Percentiles rank a stretch among this genome's conserved stretches.
Conservation (phyloP, 2,113 vertebrate species). For the Corythaeola cristata region DNA sequence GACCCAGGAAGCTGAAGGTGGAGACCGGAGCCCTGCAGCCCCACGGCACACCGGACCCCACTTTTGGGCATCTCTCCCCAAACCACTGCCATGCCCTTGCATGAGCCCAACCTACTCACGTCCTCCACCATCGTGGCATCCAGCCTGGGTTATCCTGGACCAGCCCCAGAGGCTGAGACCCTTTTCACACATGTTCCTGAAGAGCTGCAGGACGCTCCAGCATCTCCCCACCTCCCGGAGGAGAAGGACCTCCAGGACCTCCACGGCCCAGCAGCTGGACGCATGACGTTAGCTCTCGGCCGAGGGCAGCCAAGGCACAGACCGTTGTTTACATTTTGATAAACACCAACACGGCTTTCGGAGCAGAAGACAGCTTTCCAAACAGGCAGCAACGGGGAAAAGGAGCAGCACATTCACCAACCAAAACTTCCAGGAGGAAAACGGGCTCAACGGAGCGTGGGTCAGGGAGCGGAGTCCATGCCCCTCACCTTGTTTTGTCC, state of each 20-base stretch:
- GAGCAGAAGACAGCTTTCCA: neutral
- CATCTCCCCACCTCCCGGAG: accelerated
- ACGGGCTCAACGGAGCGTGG: accelerated
- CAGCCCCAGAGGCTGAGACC: neutral
- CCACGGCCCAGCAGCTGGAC: neutral
- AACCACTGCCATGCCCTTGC: neutral
- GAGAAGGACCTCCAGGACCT: neutral
- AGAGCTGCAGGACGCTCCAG: neutral
- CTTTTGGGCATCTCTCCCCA: neutral
- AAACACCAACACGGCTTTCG: neutral
- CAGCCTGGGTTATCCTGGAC: neutral
- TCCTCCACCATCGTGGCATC: neutral
- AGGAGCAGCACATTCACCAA: accelerated
- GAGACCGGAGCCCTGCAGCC: neutral
- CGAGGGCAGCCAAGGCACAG: neutral
- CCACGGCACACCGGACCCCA: neutral
- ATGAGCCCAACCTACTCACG: neutral
- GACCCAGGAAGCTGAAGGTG: neutral
- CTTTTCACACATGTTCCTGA: neutral
- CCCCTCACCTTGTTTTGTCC: neutral
- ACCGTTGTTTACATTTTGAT: neutral
- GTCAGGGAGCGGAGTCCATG: neutral
- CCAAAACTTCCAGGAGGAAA: neutral
- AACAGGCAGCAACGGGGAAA: neutral
- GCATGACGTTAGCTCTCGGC: neutral